Conservation (phyloP, 2,113 vertebrate genomes). For the Neopipo cinnamomea region DNA sequence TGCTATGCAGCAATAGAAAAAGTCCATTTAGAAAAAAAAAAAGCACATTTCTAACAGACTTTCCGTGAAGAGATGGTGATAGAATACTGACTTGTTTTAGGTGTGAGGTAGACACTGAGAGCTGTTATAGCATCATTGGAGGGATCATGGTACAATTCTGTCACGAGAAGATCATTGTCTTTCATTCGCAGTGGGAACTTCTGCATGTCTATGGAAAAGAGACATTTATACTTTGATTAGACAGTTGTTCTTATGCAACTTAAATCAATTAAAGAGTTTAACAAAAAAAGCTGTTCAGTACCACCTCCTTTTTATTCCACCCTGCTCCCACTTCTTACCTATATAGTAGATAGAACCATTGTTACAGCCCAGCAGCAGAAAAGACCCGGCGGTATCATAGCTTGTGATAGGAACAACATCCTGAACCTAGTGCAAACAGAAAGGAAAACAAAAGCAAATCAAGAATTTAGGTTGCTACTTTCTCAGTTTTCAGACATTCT, state of each 20-base stretch:
- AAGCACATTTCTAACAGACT: neutral
- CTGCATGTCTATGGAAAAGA: slow-evolving; percentile 87
- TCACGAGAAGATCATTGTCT: slow-evolving; percentile 95
- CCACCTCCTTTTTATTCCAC: neutral
- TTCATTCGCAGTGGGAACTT: slow-evolving; percentile 98
- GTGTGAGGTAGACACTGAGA: slow-evolving; percentile 96
- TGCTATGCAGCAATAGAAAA: neutral
- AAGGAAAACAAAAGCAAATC: neutral
- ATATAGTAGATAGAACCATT: slow-evolving; percentile 99
- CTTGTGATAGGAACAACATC: slow-evolving; percentile 96
- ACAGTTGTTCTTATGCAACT: neutral
- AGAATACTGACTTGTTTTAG: slow-evolving; percentile 90
- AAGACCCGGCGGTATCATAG: slow-evolving; percentile 96
- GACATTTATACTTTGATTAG: neutral
- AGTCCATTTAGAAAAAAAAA: neutral
- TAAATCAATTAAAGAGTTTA: neutral
- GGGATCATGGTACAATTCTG: slow-evolving; percentile 94
- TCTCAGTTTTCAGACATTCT: neutral
- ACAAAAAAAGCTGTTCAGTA: neutral
- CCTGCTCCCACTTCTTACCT: slow-evolving; percentile 70
- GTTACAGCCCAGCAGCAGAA: slow-evolving; percentile 93
- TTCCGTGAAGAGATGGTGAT: neutral
- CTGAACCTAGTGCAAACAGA: slow-evolving; percentile 81
- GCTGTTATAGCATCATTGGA: slow-evolving; percentile 97
- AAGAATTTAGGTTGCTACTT: neutral